phyloP scores from a whole-genome alignment of 2,113 vertebrate genomes.

The Tympanuchus pallidicinctus region DNA sequence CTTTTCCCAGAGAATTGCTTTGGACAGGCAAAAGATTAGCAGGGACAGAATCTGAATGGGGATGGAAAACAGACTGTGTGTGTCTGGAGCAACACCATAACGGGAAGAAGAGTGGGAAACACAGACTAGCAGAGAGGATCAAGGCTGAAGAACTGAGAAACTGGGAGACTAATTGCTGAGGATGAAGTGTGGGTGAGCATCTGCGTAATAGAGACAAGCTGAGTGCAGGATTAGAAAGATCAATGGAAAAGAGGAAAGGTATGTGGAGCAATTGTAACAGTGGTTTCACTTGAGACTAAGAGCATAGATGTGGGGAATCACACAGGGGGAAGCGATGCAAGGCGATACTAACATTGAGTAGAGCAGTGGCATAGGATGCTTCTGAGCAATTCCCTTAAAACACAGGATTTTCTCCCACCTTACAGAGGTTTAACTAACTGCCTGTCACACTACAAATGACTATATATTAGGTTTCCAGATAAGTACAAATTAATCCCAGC shows the following conservation, averaged over 20 bases:
- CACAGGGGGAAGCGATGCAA: neutral
- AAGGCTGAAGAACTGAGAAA: neutral
- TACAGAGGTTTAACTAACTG: constrained; percentile 22
- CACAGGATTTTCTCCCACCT: neutral
- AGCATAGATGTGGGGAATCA: neutral
- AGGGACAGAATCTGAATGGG: neutral
- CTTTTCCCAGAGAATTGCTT: constrained; percentile 30
- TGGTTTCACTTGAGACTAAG: neutral
- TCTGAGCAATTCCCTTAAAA: neutral
- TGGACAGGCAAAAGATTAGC: constrained; percentile 56
- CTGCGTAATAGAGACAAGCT: neutral
- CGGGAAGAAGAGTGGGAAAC: constrained; percentile 14
- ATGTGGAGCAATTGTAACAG: neutral
- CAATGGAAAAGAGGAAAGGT: neutral
- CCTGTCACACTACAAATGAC: neutral
- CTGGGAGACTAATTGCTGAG: neutral
- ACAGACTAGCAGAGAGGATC: neutral
- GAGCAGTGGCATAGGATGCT: neutral
- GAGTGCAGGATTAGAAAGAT: neutral
- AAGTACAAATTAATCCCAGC: neutral
- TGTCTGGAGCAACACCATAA: neutral
- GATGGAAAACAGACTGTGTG: constrained; percentile 11
- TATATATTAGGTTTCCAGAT: neutral
- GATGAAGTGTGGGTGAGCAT: neutral
- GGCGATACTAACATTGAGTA: neutral